Evolutionary conservation across 2,797 vertebrate species (phyloP), one percentile per base, ranked within the genome.

Genomic region (Oryzias sinensis): DNA sequence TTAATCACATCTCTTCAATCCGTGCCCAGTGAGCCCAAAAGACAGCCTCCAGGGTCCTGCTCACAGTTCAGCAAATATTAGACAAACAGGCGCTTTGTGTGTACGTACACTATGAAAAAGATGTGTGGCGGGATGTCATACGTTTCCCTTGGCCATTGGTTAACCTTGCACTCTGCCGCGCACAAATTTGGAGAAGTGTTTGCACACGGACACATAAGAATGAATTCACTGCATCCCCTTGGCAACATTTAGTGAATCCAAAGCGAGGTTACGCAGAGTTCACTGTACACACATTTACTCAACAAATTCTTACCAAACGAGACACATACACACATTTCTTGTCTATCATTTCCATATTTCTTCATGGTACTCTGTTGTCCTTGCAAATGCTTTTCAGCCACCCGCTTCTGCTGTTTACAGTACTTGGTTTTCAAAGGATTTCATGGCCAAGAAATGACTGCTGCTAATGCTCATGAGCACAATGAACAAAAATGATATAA

Each of bases 211-310:
- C 68, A 58, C 70, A 68, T 56, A 56, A 63, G 59, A 74, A 80
- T 58, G 52, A 82, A 82, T 84, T 80, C 68, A 72, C 64, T 70
- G 72, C 72, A 69, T 65, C 76, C 85, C 81, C 44, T 42, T 63
- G 81, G 85, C 83, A 68, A 82, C 81, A 82, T 87, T 77, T 88
- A 77, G 78, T 76, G 73, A 83, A 85, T 89, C 86, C 83, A 87
- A 86, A 74, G 61, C 73, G 79, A 83, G 87, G 86, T 87, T 82
- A 81, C 44, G 51, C 52, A 79, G 72, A 89, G 87, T 87, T 86
- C 79, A 82, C 3, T 58, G 57, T 37, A n/a, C 61, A 65, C 74
- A 80, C 62, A 76, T 47, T 44, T 49, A 61, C 56, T 49, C 70
- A 61, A 62, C 37, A 52, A 68, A 73, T 53, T 72, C 60, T 48